These are phyloP conservation scores for Hydrozoanthus gracilis DNA, from an alignment of 92 coral and sea anemone genomes.

Conservation along the genomic window DNA sequence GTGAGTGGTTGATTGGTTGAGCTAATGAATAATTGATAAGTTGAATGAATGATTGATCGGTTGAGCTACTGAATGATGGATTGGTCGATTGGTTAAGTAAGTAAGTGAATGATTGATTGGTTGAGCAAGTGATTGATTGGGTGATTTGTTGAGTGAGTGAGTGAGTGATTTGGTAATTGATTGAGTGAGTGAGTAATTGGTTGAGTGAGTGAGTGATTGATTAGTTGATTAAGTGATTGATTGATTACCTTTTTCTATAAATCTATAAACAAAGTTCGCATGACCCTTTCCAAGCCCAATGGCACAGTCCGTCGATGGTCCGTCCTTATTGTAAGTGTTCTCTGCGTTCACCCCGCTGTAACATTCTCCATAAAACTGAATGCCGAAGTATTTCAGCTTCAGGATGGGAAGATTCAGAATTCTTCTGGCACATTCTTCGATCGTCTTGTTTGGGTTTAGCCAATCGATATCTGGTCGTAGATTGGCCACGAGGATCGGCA, in stretches of 20 bases:
- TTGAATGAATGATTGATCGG: no score
- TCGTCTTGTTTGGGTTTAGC: conserved; percentile 65
- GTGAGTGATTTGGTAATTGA: no score
- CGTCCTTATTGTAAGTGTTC: conserved; percentile 65
- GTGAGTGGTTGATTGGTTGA: no score
- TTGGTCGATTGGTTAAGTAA: no score
- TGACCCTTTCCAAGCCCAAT: conserved; percentile 66
- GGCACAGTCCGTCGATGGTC: conserved; percentile 60
- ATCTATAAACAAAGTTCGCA: conserved; percentile 72
- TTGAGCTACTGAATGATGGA: no score
- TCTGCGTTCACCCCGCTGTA: conserved; percentile 71
- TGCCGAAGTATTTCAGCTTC: conserved; percentile 64
- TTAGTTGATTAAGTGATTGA: not conserved
- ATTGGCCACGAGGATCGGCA: conserved; percentile 67
- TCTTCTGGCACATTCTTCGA: conserved; percentile 64
- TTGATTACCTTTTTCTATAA: conserved; percentile 40
- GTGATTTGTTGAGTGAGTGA: no score
- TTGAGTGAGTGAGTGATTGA: not conserved
- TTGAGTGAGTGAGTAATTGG: no score
- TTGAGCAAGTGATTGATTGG: no score
- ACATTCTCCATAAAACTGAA: conserved; percentile 89
- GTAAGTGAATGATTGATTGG: no score
- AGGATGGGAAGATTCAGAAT: conserved; percentile 43
- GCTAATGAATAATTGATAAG: no score
- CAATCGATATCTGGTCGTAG: conserved; percentile 75